Percentiles rank a stretch among this genome's conserved stretches.
phyloP scores from a whole-genome alignment of 1,140 invertebrate species.

The Tachypleus tridentatus region DNA sequence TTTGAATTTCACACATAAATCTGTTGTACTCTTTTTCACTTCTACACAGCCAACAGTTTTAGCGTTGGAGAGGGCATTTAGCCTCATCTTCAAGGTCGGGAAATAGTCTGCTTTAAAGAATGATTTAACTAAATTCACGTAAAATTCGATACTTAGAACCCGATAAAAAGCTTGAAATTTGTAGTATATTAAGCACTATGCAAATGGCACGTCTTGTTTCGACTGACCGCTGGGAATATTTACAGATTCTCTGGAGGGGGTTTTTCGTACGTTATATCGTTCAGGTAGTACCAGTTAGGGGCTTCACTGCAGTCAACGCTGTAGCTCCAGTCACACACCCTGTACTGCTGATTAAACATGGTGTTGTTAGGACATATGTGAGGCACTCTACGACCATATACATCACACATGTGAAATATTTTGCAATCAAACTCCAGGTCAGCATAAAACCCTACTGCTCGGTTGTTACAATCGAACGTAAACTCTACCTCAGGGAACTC shows the following conservation, averaged over 20 bases:
- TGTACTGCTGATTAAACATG: slow-evolving; percentile 46
- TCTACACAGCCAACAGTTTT: too few species aligned
- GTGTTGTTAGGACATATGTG: slow-evolving; percentile 48
- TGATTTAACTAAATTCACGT: too few species aligned
- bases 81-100: too few species aligned
- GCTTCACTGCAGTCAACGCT: slow-evolving; percentile 46
- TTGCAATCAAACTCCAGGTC: slow-evolving; percentile 49
- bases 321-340: slow-evolving; percentile 48
- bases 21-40: too few species aligned
- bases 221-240: too few species aligned
- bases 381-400: slow-evolving; percentile 45
- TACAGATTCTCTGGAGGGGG: background rate
- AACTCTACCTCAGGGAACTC: slow-evolving; percentile 48
- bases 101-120: too few species aligned
- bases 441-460: slow-evolving; percentile 47
- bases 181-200: too few species aligned
- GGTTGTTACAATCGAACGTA: slow-evolving; percentile 44
- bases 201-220: too few species aligned
- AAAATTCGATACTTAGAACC: too few species aligned
- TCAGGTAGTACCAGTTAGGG: slow-evolving; percentile 34
- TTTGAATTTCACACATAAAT: too few species aligned
- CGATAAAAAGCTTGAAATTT: too few species aligned
- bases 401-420: slow-evolving; percentile 52
- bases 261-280: slow-evolving; percentile 17
- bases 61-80: too few species aligned